Base-by-base conservation (phyloP, 2,888 invertebrate species). In the Odontomyia ornata region DNA sequence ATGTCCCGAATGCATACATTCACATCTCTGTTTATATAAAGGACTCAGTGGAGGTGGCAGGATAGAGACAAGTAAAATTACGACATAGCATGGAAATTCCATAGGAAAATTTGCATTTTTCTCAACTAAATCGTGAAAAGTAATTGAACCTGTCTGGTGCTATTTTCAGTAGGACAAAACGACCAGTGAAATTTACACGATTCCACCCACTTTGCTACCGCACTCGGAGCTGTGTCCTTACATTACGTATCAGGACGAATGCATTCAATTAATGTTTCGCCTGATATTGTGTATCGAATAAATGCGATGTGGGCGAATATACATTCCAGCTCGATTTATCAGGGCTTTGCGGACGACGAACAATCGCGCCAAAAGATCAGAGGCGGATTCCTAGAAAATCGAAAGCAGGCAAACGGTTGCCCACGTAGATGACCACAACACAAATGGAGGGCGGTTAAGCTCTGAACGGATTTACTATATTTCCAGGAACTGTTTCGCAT, bases 71-170 rank as follows among this genome's bases (percentile, higher is more conserved):
- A 5, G 3, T 36, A 36, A 5, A 36, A 9, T 9, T 9, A 9
- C 3, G 9, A 36, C 36, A n/a, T n/a, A n/a, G n/a, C n/a, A n/a
- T n/a, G n/a, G 3, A 36, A 36, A 36, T 52, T n/a, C 52, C 13
- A 15, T 15, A n/a, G 46, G 36, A 13, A 78, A 78, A 78, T 78
- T 78, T 78, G 65, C 78, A 78, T 78, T 78, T 76, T 52, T 60
- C 52, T 23, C 60, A 23, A 73, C 57, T 73, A 73, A 73, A 73
- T 73, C 60, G 36, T n/a, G 1, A 18, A 57, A 60, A 73, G 73
- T 36, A 73, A 36, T 73, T 73, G 23, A 47, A 47, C 43, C 62
- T 69, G 71, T 76, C 77, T 69, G 30, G 11, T 46, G 60, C 36
- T 13, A 23, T 43, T 71, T 62, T 47, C 67, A 43, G 30, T 5